These are phyloP conservation scores for Drosophila littoralis DNA, from an alignment of 1,140 invertebrate species.

Conservation along the genomic window DNA sequence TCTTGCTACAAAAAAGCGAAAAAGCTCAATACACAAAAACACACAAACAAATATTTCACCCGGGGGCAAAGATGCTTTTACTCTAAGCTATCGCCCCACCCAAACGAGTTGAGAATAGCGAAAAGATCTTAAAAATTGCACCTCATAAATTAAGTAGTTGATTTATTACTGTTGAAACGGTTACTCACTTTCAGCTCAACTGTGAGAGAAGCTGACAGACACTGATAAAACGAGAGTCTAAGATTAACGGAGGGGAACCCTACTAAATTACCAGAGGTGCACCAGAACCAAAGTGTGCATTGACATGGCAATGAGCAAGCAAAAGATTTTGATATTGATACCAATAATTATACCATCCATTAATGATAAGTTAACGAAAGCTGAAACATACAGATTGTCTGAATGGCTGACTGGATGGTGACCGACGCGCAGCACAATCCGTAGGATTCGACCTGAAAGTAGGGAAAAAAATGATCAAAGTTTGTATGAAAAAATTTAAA, in stretches of 20 bases:
- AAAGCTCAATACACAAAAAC: conserved; percentile 44
- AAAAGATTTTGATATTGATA: too few relatives aligned
- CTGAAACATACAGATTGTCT: too few relatives aligned
- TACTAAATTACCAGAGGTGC: background rate
- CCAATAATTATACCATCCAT: background rate
- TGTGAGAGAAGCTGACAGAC: background rate
- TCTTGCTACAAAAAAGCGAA: conserved; percentile 80
- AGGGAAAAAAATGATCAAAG: too few relatives aligned
- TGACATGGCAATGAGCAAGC: background rate
- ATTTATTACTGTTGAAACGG: conserved; percentile 44
- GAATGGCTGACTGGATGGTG: too few relatives aligned
- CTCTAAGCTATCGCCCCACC: conserved; percentile 28
- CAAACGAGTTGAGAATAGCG: conserved; percentile 18
- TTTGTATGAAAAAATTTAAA: too few relatives aligned
- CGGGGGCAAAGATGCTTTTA: conserved; percentile 53
- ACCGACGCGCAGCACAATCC: too few relatives aligned
- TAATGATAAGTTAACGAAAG: too few relatives aligned
- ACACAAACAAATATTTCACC: conserved; percentile 51
- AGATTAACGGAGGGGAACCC: conserved; percentile 7
- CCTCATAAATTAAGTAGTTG: conserved; percentile 67
- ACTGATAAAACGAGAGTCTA: background rate
- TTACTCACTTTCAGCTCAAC: conserved; percentile 2
- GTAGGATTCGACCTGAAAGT: too few relatives aligned
- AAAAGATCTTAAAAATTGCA: conserved; percentile 69
- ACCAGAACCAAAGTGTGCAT: background rate